Percentiles rank a stretch among this genome's conserved stretches.
phyloP scores from a whole-genome alignment of 2,113 vertebrate species.

The Aspidoscelis tigris region DNA sequence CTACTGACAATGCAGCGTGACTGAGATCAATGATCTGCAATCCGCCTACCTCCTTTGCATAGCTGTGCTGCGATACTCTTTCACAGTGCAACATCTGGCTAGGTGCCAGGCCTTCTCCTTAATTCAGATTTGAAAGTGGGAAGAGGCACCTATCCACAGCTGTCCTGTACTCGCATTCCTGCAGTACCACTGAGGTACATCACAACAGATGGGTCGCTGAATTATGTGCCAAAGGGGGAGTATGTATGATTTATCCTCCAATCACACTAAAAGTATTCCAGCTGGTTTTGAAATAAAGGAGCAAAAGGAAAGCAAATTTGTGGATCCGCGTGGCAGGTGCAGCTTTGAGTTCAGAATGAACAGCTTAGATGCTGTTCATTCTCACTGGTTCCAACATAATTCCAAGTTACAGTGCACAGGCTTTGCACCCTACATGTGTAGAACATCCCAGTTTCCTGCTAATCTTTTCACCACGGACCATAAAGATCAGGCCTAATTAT shows the following conservation, averaged over 20 bases:
- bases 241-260: neutral
- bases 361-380: neutral
- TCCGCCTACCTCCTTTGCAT: no score
- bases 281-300: neutral
- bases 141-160: neutral
- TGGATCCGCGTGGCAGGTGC: neutral
- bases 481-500: neutral
- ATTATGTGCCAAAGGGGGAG: neutral
- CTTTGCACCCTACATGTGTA: slow-evolving; percentile 16
- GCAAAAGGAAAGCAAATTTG: neutral
- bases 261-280: neutral
- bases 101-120: neutral
- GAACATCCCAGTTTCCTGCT: slow-evolving; percentile 6
- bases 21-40: no score
- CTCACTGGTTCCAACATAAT: neutral
- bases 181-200: neutral
- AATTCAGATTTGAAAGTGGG: neutral
- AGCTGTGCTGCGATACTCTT: neutral
- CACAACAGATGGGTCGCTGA: no score
- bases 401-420: neutral
- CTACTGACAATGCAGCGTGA: neutral
- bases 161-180: neutral
- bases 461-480: neutral
- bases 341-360: neutral
- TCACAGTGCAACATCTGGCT: neutral